Evolutionary conservation across 2,888 invertebrate species (phyloP).

Genomic region (Exephanes ischioxanthus): DNA sequence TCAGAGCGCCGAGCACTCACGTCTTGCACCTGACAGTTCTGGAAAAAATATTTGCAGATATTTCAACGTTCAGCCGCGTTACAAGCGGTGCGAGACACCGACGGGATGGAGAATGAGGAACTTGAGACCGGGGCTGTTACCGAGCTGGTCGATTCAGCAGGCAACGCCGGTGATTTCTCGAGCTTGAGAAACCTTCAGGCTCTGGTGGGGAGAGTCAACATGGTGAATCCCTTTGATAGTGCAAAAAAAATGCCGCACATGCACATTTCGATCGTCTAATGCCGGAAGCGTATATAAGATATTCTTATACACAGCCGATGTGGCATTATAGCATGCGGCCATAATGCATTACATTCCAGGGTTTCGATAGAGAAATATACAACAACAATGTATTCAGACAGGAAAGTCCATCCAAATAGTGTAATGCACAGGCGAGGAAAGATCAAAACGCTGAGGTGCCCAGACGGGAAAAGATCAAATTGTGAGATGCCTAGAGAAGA

Average conservation of each 20-base stretch:
- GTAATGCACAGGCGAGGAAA: no score
- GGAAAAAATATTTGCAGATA: constrained; percentile 80
- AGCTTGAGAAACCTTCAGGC: constrained; percentile 30
- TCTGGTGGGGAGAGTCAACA: constrained; percentile 31
- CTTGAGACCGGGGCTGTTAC: constrained; percentile 21
- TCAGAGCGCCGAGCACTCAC: constrained; percentile 64
- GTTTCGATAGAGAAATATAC: no score
- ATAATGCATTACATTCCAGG: no score
- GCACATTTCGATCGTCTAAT: background rate
- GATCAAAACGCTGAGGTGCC: no score
- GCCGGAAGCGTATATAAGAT: no score
- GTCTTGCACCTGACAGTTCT: constrained; percentile 77
- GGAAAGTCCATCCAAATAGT: no score
- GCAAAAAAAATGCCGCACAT: background rate
- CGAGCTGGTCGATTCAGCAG: constrained; percentile 12
- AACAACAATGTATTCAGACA: no score
- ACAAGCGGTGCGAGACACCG: constrained; percentile 72
- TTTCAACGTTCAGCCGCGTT: constrained; percentile 79
- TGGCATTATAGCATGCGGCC: no score
- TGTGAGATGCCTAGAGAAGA: no score
- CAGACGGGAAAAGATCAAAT: no score
- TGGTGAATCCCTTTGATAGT: constrained; percentile 18
- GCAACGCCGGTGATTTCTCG: constrained; percentile 30
- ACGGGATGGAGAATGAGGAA: constrained; percentile 32
- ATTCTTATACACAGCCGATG: no score